Percentiles rank a stretch among this genome's conserved stretches.
Evolutionary conservation across 2,113 vertebrate genomes (phyloP).

Genomic region (Morphnarchus princeps): DNA sequence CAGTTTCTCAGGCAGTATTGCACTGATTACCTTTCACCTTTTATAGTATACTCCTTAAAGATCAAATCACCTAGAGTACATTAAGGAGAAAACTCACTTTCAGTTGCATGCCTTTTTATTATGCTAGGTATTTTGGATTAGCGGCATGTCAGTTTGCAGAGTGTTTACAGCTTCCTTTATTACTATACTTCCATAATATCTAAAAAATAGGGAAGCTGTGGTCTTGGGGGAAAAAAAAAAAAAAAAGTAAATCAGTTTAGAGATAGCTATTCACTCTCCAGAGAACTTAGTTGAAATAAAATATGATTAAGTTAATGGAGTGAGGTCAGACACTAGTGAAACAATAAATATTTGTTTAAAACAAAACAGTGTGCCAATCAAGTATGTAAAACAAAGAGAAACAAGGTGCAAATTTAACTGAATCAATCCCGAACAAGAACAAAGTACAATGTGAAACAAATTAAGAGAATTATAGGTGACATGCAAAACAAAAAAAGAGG

Average conservation of each 20-base stretch:
- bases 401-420: neutral
- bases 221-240: neutral
- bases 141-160: rapidly evolving
- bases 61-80: neutral
- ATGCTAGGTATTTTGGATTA: neutral
- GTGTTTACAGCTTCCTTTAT: neutral
- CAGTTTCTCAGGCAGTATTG: neutral
- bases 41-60: neutral
- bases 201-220: neutral
- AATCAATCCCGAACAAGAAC: neutral
- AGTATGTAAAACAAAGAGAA: neutral
- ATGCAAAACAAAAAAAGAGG: neutral
- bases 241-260: neutral
- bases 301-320: neutral
- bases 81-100: neutral
- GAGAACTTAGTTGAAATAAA: neutral
- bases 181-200: neutral
- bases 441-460: neutral
- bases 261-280: neutral
- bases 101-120: neutral
- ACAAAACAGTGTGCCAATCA: neutral
- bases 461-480: neutral
- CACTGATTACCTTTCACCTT: constrained; percentile 4
- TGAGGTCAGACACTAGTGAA: neutral
- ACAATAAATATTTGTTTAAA: neutral